Conservation (phyloP, 2,113 vertebrate species). For the Polypterus bichir region DNA sequence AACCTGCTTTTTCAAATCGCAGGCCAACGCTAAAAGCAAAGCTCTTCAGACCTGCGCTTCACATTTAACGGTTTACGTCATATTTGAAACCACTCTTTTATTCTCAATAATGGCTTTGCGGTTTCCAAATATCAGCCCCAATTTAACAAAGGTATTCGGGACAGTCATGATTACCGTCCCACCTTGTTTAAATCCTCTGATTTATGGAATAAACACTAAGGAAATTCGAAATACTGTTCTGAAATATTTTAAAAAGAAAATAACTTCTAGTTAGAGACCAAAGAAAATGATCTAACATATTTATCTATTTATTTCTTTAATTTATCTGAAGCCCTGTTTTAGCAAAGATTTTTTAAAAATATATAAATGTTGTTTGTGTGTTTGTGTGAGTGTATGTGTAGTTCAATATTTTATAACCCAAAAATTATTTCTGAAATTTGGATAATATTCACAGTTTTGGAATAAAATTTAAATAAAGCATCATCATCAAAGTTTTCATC, state of each 20-base stretch:
- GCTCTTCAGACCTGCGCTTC: conserved; percentile 17
- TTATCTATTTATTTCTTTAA: no score
- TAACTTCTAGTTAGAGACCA: no score
- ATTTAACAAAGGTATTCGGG: conserved; percentile 10
- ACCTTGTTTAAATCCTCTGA: conserved; percentile 18
- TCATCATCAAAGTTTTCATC: no score
- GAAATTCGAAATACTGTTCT: conserved; percentile 14
- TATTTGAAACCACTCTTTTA: conserved; percentile 13
- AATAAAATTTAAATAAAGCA: no score
- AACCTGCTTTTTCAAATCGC: conserved; percentile 12
- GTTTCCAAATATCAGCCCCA: conserved; percentile 11
- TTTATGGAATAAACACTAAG: conserved; percentile 17
- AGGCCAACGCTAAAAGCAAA: conserved; percentile 14
- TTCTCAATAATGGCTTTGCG: conserved; percentile 9
- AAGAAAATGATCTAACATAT: no score
- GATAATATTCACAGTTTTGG: no score
- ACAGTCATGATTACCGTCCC: conserved; percentile 16
- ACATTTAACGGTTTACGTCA: conserved; percentile 12
- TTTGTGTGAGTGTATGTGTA: no score
- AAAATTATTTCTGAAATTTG: no score
- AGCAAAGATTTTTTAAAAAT: no score
- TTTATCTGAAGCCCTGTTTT: no score
- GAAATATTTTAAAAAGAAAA: background rate
- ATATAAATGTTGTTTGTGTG: no score
- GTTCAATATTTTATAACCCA: no score